Conservation (phyloP, 1,140 invertebrate species). For the Atta colombica region DNA sequence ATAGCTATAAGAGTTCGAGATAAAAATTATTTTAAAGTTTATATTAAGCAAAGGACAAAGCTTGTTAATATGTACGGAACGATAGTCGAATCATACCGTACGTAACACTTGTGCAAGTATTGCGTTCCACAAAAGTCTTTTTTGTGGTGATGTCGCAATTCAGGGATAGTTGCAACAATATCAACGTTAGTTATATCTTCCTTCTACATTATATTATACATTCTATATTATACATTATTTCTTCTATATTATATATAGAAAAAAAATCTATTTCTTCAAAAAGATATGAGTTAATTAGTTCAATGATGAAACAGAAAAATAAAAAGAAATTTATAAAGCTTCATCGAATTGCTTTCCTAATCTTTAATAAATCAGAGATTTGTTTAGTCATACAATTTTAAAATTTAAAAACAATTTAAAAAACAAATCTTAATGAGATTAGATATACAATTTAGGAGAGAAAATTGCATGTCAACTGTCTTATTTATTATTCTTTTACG, state of each 20-base stretch:
- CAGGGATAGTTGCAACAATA: slow-evolving; percentile 25
- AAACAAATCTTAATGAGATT: background rate
- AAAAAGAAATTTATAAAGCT: background rate
- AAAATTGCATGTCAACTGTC: background rate
- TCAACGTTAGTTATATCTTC: slow-evolving; percentile 2
- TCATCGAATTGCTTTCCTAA: background rate
- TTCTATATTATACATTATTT: background rate
- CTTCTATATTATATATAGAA: background rate
- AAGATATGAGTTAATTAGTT: slow-evolving; percentile 4
- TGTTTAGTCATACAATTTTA: background rate
- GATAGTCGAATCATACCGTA: slow-evolving; percentile 23
- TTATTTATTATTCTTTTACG: background rate
- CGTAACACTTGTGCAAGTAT: slow-evolving; percentile 25
- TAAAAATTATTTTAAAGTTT: slow-evolving; percentile 51
- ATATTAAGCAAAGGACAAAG: slow-evolving; percentile 37
- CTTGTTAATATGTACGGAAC: slow-evolving; percentile 44
- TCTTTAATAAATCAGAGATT: background rate
- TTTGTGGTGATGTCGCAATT: slow-evolving; percentile 2
- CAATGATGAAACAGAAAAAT: background rate
- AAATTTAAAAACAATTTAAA: background rate
- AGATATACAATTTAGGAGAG: background rate
- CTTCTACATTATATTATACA: too few relatives aligned
- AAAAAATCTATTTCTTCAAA: background rate
- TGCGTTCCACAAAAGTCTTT: background rate
- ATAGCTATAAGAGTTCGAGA: slow-evolving; percentile 32